Conservation (phyloP, 2,888 invertebrate genomes). For the Dicycla oo region DNA sequence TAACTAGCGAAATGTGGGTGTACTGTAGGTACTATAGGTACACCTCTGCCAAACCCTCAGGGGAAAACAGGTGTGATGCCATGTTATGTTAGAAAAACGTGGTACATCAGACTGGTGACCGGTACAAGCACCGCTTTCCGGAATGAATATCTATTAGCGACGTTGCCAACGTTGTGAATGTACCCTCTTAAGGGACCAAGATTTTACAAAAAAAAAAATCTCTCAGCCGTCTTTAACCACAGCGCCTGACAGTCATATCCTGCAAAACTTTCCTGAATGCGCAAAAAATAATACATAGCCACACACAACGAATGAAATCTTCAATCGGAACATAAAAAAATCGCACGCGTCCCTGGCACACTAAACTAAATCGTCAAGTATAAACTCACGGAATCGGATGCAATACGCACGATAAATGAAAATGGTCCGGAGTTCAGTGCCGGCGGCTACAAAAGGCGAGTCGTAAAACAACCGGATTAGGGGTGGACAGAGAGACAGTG, state of each 20-base stretch:
- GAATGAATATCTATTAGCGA: background rate
- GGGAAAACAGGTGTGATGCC: too few relatives aligned
- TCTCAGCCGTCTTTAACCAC: background rate
- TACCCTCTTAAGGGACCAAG: background rate
- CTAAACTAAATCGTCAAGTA: constrained; percentile 72
- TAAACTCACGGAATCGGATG: constrained; percentile 70
- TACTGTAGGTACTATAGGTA: too few relatives aligned
- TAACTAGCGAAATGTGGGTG: too few relatives aligned
- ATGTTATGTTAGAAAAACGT: too few relatives aligned
- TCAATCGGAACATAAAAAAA: constrained; percentile 40
- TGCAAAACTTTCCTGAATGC: background rate
- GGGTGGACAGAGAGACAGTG: constrained; percentile 74
- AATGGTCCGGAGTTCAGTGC: constrained; percentile 81
- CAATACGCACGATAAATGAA: constrained; percentile 84
- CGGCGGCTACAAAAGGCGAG: constrained; percentile 79
- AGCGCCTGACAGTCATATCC: background rate
- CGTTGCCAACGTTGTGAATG: background rate
- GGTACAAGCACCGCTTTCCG: background rate
- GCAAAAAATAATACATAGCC: background rate
- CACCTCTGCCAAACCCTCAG: too few relatives aligned
- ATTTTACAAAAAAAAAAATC: background rate
- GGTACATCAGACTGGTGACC: too few relatives aligned
- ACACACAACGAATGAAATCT: constrained; percentile 35
- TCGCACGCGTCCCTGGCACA: constrained; percentile 63
- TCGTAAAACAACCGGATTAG: constrained; percentile 88